These are phyloP conservation scores for Luperina testacea DNA, from an alignment of 2,888 invertebrate species.

Conservation along the genomic window DNA sequence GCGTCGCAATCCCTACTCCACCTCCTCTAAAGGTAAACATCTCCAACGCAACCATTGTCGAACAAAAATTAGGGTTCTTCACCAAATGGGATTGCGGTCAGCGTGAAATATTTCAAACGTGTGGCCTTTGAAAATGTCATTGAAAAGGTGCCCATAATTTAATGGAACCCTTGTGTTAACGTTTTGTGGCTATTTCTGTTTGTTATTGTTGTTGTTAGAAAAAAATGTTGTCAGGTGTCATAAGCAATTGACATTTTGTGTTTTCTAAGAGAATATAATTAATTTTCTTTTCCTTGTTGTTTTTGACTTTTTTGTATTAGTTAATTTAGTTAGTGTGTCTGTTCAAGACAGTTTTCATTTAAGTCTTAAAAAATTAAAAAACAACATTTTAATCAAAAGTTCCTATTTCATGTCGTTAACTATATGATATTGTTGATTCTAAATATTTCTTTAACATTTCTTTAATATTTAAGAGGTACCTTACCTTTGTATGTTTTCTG, in stretches of 20 bases:
- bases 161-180: conserved; percentile 49
- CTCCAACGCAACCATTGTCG: conserved; percentile 67
- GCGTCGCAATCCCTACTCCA: conserved; percentile 31
- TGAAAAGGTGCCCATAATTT: conserved; percentile 66
- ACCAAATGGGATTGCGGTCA: conserved; percentile 72
- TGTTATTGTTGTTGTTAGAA: background rate
- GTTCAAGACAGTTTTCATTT: background rate
- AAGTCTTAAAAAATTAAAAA: background rate
- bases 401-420: background rate
- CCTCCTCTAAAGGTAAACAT: conserved; percentile 66
- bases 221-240: background rate
- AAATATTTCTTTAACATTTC: background rate
- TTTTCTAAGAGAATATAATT: background rate
- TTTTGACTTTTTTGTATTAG: background rate
- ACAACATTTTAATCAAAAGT: background rate
- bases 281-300: background rate
- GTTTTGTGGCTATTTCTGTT: conserved; percentile 25
- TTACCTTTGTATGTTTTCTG: background rate
- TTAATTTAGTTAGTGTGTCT: background rate
- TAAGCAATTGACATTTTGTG: background rate
- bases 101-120: conserved; percentile 70
- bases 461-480: background rate
- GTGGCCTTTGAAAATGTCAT: conserved; percentile 62
- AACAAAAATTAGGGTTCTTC: conserved; percentile 69
- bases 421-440: background rate